phyloP scores from a whole-genome alignment of 2,113 vertebrate species.

The Urocynchramus pylzowi region DNA sequence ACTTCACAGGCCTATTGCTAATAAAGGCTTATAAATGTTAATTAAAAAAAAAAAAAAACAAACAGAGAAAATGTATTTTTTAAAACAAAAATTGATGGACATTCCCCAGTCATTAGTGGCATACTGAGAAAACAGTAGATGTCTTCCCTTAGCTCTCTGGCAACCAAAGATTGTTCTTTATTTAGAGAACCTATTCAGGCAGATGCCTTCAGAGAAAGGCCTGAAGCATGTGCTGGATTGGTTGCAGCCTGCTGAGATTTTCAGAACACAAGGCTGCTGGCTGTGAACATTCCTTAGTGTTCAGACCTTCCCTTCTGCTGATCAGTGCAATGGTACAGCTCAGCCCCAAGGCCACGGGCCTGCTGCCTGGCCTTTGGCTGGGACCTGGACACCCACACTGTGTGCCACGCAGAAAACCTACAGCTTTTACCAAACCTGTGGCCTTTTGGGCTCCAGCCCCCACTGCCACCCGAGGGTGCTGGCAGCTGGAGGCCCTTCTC shows the following conservation, averaged over 20 bases:
- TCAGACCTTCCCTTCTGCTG: neutral
- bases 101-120: neutral
- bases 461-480: neutral
- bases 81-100: neutral
- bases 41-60: neutral
- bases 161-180: neutral
- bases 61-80: neutral
- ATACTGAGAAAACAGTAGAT: neutral
- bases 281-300: neutral
- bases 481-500: neutral
- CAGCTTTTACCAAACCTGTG: neutral
- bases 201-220: neutral
- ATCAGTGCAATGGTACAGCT: neutral
- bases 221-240: accelerated
- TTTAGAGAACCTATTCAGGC: neutral
- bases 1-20: neutral
- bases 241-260: neutral
- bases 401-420: neutral
- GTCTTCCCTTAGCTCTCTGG: neutral
- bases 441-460: neutral
- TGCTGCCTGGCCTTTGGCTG: neutral
- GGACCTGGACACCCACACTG: accelerated
- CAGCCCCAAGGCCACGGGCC: neutral
- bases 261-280: neutral
- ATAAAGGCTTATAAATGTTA: neutral